These are phyloP conservation scores for Argyrosomus japonicus DNA, from an alignment of 2,113 vertebrate species.

Conservation along the genomic window DNA sequence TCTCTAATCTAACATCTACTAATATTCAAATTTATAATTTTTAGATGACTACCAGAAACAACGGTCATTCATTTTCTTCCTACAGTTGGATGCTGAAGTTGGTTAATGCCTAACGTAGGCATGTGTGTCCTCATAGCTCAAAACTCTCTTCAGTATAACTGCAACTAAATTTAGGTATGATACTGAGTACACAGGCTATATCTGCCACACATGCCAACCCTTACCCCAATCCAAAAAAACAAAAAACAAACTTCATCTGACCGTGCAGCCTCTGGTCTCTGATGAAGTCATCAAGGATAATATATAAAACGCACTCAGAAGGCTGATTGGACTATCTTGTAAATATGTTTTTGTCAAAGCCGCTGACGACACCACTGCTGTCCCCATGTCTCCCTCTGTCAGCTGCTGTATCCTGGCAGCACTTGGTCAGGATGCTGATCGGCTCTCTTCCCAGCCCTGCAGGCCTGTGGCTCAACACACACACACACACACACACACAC, in stretches of 20 bases:
- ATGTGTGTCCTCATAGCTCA: background rate
- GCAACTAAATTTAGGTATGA: background rate
- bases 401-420: constrained; percentile 43
- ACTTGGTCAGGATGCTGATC: constrained; percentile 13
- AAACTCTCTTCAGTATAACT: background rate
- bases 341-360: background rate
- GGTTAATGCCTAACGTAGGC: background rate
- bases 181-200: background rate
- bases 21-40: too few relatives aligned
- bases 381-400: background rate
- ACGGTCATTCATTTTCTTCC: background rate
- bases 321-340: background rate
- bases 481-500: too few relatives aligned
- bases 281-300: background rate
- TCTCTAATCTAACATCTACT: too few relatives aligned
- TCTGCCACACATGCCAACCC: background rate
- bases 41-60: background rate
- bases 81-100: background rate
- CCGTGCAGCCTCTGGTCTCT: background rate
- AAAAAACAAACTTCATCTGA: background rate
- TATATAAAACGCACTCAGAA: background rate
- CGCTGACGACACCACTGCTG: fast-evolving
- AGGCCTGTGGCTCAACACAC: constrained; percentile 35
- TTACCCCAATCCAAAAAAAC: too few relatives aligned
- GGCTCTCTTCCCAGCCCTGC: constrained; percentile 6